Evolutionary conservation across 1,140 invertebrate genomes (phyloP).

Genomic region (Trachymyrmex septentrionalis): DNA sequence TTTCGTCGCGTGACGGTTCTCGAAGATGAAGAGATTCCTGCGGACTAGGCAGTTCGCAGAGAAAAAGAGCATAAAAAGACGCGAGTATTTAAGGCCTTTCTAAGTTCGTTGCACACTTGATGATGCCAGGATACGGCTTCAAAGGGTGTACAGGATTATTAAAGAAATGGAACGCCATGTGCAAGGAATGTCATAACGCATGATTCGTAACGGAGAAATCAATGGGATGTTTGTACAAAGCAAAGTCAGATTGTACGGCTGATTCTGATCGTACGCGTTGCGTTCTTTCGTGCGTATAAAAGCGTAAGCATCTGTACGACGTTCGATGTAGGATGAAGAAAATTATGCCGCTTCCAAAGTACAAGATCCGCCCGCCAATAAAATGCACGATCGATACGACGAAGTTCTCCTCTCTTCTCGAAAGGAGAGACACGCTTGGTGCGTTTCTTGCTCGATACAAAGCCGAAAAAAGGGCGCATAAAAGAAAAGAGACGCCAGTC

Average conservation of each 20-base stretch:
- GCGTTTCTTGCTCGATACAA: conserved; percentile 26
- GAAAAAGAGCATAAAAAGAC: conserved; percentile 42
- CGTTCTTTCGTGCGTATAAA: conserved; percentile 30
- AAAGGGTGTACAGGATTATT: conserved; percentile 12
- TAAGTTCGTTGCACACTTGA: conserved; percentile 23
- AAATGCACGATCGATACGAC: conserved; percentile 56
- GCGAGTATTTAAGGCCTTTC: conserved; percentile 12
- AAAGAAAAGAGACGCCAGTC: conserved; percentile 61
- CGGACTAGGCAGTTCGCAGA: conserved; percentile 32
- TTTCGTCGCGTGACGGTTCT: conserved; percentile 81
- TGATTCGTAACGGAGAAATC: conserved; percentile 28
- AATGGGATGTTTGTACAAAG: conserved; percentile 3
- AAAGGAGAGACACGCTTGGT: conserved; percentile 24
- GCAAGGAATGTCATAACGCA: conserved; percentile 2
- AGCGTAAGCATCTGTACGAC: not conserved
- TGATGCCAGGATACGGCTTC: not conserved
- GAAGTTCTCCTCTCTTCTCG: conserved; percentile 25
- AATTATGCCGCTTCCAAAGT: conserved; percentile 60
- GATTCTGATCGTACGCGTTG: not conserved
- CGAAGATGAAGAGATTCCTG: conserved; percentile 72
- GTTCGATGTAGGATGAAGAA: conserved; percentile 35
- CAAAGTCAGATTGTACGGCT: conserved; percentile 17
- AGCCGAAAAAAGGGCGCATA: conserved; percentile 8
- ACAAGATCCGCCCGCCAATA: conserved; percentile 41
- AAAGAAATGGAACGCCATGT: conserved; percentile 11